Conservation (phyloP, 2,113 vertebrate genomes). For the Labeo rohita region DNA sequence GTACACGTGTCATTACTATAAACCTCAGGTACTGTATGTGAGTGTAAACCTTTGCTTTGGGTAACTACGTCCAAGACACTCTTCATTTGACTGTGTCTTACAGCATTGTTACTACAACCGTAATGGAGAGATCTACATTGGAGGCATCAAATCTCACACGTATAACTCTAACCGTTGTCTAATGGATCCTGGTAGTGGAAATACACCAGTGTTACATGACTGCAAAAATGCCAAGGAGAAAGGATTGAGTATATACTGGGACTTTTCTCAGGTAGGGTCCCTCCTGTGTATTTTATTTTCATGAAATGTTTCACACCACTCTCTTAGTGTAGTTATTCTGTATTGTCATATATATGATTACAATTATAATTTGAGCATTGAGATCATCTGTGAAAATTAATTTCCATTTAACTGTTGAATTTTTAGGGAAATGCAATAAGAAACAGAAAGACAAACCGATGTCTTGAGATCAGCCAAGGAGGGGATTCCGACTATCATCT, state of each 20-base stretch:
- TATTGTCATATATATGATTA: no score
- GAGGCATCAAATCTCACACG: slow-evolving; percentile 68
- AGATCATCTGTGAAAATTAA: not conserved
- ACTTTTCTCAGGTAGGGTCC: slow-evolving; percentile 72
- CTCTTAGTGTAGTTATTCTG: not conserved
- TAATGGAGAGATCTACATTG: slow-evolving; percentile 67
- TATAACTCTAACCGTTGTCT: slow-evolving; percentile 69
- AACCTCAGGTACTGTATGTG: slow-evolving; percentile 29
- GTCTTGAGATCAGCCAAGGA: slow-evolving; percentile 64
- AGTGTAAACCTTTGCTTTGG: not conserved
- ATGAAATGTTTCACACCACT: not conserved
- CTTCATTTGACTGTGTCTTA: not conserved
- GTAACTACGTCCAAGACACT: not conserved
- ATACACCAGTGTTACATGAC: slow-evolving; percentile 59
- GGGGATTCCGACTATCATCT: slow-evolving; percentile 49
- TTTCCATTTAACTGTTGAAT: not conserved
- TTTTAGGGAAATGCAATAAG: slow-evolving; percentile 64
- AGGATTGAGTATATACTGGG: slow-evolving; percentile 68
- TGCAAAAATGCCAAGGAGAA: slow-evolving; percentile 64
- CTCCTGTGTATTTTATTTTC: not conserved
- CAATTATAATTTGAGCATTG: no score
- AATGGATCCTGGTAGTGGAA: slow-evolving; percentile 60
- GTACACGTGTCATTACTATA: slow-evolving; percentile 61
- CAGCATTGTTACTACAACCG: slow-evolving; percentile 65
- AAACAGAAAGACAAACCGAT: slow-evolving; percentile 72